Percentiles rank a stretch among this genome's conserved stretches.
These are phyloP conservation scores for Phainopepla nitens DNA, from an alignment of 2,113 vertebrate genomes.

Conservation along the genomic window DNA sequence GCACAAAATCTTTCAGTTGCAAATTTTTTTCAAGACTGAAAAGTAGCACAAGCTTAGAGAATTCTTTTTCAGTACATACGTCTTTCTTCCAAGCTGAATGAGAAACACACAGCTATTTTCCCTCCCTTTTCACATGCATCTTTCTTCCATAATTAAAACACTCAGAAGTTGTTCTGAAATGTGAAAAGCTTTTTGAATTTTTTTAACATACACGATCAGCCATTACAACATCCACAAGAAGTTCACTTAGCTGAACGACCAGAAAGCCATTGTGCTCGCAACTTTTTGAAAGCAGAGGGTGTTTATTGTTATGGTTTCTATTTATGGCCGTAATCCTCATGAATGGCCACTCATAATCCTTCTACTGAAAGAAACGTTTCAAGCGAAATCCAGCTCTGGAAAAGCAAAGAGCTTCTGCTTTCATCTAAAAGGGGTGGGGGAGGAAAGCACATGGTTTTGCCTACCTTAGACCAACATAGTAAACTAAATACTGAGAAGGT, in stretches of 20 bases:
- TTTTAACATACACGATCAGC: accelerated
- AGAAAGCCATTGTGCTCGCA: neutral
- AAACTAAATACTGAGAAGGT: neutral
- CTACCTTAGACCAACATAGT: neutral
- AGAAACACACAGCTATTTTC: neutral
- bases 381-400: neutral
- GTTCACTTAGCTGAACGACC: neutral
- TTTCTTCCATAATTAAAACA: neutral
- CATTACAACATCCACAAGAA: neutral
- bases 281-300: neutral
- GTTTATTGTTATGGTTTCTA: neutral
- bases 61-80: neutral
- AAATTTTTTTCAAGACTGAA: neutral
- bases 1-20: neutral
- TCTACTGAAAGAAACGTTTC: neutral
- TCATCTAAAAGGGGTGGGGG: accelerated
- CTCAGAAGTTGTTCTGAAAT: neutral
- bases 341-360: neutral
- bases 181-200: neutral
- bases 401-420: neutral
- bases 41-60: neutral
- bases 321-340: neutral
- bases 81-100: neutral
- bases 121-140: neutral
- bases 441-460: neutral